These are phyloP conservation scores for Muricea muricata DNA, from an alignment of 92 coral and sea anemone genomes.

Conservation along the genomic window DNA sequence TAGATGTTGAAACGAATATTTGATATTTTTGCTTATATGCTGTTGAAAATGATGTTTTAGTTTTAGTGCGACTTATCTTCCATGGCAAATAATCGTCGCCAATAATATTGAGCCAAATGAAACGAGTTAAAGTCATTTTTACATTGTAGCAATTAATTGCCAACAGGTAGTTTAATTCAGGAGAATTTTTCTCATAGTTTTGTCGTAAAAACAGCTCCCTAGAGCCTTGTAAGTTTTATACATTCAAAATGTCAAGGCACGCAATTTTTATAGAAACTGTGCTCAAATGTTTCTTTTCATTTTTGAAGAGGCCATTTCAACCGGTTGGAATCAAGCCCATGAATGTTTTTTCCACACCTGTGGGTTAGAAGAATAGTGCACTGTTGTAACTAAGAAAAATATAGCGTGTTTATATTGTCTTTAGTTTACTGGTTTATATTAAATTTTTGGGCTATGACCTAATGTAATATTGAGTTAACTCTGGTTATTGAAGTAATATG, in stretches of 20 bases:
- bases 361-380: not conserved
- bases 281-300: not conserved
- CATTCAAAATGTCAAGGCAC: not conserved
- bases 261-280: not conserved
- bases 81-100: not conserved
- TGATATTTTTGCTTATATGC: too few relatives aligned
- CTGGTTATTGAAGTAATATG: too few relatives aligned
- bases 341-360: constrained; percentile 29
- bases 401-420: not conserved
- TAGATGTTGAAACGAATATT: too few relatives aligned
- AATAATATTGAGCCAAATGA: not conserved
- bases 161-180: not conserved
- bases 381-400: not conserved
- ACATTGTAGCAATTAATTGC: not conserved
- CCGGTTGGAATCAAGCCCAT: not conserved
- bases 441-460: too few relatives aligned
- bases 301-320: not conserved
- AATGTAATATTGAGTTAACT: too few relatives aligned
- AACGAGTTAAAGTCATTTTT: not conserved
- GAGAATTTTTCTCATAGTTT: not conserved
- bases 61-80: not conserved
- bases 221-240: not conserved
- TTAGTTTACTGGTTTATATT: not conserved
- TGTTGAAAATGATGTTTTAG: not conserved
- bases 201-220: not conserved